A percentile compares a stretch with the other conserved stretches of the same genome.
These are phyloP conservation scores for Actinopyga echinites DNA, from an alignment of 53 echinoderm and acorn worm species.

Conservation along the genomic window DNA sequence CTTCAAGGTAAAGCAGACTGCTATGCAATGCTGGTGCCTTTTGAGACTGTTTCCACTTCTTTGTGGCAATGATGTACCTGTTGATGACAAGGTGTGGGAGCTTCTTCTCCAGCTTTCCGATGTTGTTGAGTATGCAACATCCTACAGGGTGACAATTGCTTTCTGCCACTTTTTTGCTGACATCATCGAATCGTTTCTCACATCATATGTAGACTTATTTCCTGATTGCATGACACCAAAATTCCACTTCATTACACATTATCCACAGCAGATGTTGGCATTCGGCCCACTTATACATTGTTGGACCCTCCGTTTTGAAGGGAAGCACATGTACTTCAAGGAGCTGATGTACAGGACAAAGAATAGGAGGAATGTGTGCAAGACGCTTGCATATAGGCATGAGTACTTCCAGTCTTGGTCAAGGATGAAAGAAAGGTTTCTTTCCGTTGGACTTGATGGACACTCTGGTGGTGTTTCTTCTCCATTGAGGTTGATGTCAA, in stretches of 20 bases:
- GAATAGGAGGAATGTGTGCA: conserved; percentile 49
- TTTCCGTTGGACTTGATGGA: neutral
- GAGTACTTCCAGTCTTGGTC: conserved; percentile 51
- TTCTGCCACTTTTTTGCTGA: conserved; percentile 19
- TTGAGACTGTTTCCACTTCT: too few relatives aligned
- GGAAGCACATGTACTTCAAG: conserved; percentile 58
- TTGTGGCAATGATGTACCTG: too few relatives aligned
- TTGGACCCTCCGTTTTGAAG: conserved; percentile 55
- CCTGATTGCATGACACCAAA: conserved; percentile 60
- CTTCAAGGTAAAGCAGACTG: too few relatives aligned
- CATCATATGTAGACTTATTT: neutral
- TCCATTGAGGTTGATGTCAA: conserved; percentile 15
- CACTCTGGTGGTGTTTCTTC: conserved; percentile 22
- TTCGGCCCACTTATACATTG: conserved; percentile 56
- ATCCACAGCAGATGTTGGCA: conserved; percentile 44
- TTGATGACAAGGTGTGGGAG: too few relatives aligned
- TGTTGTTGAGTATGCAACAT: neutral
- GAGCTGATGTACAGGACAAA: conserved; percentile 21
- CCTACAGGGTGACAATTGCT: neutral
- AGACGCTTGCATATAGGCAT: conserved; percentile 51
- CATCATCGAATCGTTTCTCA: conserved; percentile 8
- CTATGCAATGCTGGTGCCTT: too few relatives aligned
- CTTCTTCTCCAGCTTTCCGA: too few relatives aligned
- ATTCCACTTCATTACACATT: conserved; percentile 50
- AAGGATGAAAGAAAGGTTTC: neutral